phyloP scores from a whole-genome alignment of 2,888 invertebrate genomes.

The Xestoiulus laeticollis region DNA sequence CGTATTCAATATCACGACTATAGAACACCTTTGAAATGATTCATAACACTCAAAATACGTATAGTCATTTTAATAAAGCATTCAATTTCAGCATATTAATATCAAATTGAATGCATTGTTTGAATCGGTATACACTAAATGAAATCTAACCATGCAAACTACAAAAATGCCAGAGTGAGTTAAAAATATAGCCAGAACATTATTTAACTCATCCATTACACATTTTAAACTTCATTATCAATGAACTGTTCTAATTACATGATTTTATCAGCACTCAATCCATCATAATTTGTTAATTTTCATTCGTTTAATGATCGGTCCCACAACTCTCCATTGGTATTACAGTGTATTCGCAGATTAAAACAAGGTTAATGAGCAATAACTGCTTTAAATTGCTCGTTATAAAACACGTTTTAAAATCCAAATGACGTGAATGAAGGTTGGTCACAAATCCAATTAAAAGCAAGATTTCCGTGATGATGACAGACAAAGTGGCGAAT shows the following conservation, averaged over 20 bases:
- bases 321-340: neutral
- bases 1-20: neutral
- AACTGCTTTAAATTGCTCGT: neutral
- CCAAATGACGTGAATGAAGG: neutral
- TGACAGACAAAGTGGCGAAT: neutral
- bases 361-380: neutral
- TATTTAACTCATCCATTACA: neutral
- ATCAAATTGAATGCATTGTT: neutral
- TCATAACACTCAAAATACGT: neutral
- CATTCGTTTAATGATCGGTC: neutral
- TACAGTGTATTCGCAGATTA: neutral
- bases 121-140: no score
- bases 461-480: neutral
- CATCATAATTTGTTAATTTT: conserved; percentile 26
- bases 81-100: neutral
- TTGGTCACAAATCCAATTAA: neutral
- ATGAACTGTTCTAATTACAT: neutral
- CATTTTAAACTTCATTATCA: neutral
- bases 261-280: neutral
- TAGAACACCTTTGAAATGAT: neutral
- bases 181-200: neutral
- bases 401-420: neutral
- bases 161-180: no score
- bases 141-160: no score
- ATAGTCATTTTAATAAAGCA: neutral